A percentile compares a stretch with the other conserved stretches of the same genome.
Evolutionary conservation across 53 echinoderm and acorn worm genomes (phyloP).

Genomic region (Temnopleurus reevesii): DNA sequence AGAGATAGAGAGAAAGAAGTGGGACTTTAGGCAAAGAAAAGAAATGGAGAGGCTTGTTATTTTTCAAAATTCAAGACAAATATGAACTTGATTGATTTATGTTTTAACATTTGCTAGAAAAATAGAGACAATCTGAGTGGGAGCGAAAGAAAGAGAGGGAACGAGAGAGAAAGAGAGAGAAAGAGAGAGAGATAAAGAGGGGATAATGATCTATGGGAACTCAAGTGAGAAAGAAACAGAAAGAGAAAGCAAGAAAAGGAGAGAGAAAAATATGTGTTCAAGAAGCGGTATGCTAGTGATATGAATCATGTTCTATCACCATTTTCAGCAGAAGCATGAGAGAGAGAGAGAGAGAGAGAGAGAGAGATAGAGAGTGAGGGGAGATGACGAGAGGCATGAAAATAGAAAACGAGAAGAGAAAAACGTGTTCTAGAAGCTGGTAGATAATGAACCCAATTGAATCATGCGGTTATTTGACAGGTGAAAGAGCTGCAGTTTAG

Average conservation of each 20-base stretch:
- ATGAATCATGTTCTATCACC: too few relatives aligned
- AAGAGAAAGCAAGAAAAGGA: not conserved
- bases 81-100: too few relatives aligned
- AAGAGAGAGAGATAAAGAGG: not conserved
- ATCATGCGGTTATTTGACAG: slow-evolving; percentile 12
- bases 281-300: not conserved
- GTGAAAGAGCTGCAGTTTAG: not conserved
- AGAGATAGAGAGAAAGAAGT: not conserved
- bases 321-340: too few relatives aligned
- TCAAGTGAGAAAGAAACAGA: not conserved
- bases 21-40: not conserved
- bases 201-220: not conserved
- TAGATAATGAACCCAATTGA: not conserved
- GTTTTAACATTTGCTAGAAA: too few relatives aligned
- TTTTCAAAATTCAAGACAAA: too few relatives aligned
- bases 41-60: not conserved
- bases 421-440: not conserved
- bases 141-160: not conserved
- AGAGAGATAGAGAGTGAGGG: not conserved
- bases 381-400: not conserved
- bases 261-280: not conserved
- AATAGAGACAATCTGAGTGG: not conserved
- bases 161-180: not conserved
- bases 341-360: not conserved
- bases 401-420: not conserved